phyloP scores from a whole-genome alignment of 1,140 invertebrate genomes.

The Ceratitis capitata region DNA sequence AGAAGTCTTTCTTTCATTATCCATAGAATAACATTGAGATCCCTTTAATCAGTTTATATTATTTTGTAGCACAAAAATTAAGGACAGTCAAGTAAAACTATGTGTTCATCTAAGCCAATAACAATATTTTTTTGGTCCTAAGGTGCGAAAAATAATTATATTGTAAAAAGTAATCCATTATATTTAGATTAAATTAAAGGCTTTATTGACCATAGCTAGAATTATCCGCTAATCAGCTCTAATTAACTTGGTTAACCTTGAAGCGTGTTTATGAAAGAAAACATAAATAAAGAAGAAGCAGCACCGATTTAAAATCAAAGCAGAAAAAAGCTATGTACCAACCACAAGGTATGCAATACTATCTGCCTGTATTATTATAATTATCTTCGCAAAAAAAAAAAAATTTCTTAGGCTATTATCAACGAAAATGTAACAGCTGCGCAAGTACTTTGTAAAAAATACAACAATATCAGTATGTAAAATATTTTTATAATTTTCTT shows the following conservation, averaged over 20 bases:
- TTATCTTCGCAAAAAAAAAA: neutral
- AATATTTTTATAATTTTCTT: neutral
- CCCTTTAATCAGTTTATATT: too few relatives aligned
- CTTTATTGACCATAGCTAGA: too few relatives aligned
- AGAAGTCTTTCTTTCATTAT: too few relatives aligned
- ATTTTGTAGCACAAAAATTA: too few relatives aligned
- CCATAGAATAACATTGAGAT: too few relatives aligned
- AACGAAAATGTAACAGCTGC: neutral
- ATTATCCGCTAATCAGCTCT: neutral
- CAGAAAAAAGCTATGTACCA: neutral
- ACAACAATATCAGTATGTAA: neutral
- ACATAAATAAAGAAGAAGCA: neutral
- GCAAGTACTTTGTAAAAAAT: neutral
- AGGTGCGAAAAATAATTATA: too few relatives aligned
- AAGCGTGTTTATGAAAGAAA: neutral
- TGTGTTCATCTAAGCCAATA: too few relatives aligned
- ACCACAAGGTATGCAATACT: neutral
- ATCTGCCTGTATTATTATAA: neutral
- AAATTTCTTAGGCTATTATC: neutral
- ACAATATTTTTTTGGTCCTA: too few relatives aligned
- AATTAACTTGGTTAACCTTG: conserved; percentile 16
- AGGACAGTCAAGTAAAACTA: too few relatives aligned
- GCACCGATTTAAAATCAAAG: neutral
- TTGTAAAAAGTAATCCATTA: too few relatives aligned
- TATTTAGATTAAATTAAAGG: too few relatives aligned